These are phyloP conservation scores for Cephalotes varians DNA, from an alignment of 2,888 invertebrate species.

Conservation along the genomic window DNA sequence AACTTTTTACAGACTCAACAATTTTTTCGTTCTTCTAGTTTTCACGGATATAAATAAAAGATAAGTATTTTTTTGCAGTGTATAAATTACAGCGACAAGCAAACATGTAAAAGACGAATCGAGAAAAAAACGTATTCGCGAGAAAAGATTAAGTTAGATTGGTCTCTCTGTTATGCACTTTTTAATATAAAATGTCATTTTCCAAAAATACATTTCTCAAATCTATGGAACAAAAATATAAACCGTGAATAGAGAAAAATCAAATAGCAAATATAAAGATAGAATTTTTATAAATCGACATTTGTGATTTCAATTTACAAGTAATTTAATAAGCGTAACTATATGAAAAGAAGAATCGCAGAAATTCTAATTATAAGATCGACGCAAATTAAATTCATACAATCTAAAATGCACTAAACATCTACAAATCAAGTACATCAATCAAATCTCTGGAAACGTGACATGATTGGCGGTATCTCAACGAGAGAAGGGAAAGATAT, in stretches of 20 bases:
- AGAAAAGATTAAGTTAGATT: not conserved
- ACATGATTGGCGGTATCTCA: slow-evolving; percentile 15
- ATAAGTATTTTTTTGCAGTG: not conserved
- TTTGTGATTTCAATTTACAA: not conserved
- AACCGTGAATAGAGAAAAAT: not conserved
- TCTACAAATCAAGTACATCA: slow-evolving; percentile 18
- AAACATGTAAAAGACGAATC: not conserved
- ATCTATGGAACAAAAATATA: not conserved
- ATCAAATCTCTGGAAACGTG: slow-evolving; percentile 11
- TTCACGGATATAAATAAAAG: not conserved
- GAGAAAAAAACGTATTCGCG: not conserved
- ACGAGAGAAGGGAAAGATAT: slow-evolving; percentile 35
- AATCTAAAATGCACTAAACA: not conserved
- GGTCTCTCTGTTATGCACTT: not conserved
- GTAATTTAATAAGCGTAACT: not conserved
- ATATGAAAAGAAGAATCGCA: not conserved
- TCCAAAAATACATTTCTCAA: slow-evolving; percentile 1
- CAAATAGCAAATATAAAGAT: not conserved
- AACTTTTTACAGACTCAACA: not conserved
- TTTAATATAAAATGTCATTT: slow-evolving; percentile 15
- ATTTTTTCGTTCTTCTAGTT: not conserved
- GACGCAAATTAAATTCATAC: not conserved
- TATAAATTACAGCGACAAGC: slow-evolving; percentile 4
- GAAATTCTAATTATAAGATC: slow-evolving; percentile 6
- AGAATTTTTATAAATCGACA: not conserved